A percentile compares a stretch with the other conserved stretches of the same genome.
Conservation (phyloP, 2,888 invertebrate genomes). For the Ormyrus thymus region DNA sequence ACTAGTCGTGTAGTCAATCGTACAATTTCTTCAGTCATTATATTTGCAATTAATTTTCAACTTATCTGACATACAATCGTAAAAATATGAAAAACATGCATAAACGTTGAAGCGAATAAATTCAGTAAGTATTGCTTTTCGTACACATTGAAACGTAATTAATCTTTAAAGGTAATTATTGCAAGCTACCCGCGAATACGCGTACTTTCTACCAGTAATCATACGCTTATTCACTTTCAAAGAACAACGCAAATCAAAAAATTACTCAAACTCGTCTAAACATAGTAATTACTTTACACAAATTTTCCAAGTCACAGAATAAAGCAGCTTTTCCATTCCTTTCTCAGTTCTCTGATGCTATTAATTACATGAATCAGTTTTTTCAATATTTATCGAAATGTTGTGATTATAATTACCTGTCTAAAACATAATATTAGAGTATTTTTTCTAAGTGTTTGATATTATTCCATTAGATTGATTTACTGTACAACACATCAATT, state of each 20-base stretch:
- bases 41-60: slow-evolving; percentile 21
- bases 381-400: neutral
- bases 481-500: too few relatives aligned
- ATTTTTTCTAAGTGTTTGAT: neutral
- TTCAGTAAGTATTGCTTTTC: slow-evolving; percentile 25
- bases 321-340: slow-evolving; percentile 44
- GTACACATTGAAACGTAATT: slow-evolving; percentile 13
- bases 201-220: slow-evolving; percentile 30
- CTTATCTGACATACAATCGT: slow-evolving; percentile 31
- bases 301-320: slow-evolving; percentile 52
- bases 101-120: slow-evolving; percentile 38
- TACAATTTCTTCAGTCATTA: slow-evolving; percentile 29
- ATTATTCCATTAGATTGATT: too few relatives aligned
- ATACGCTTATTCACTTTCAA: slow-evolving; percentile 42
- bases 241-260: slow-evolving; percentile 23
- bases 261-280: slow-evolving; percentile 36
- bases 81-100: slow-evolving; percentile 47
- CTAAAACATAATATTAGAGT: neutral
- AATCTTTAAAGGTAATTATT: slow-evolving; percentile 30
- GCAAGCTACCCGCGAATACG: slow-evolving; percentile 38
- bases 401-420: neutral
- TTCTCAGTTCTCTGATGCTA: slow-evolving; percentile 18
- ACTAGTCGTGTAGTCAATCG: slow-evolving; percentile 14
- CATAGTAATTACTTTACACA: slow-evolving; percentile 47
- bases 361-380: neutral